phyloP scores from a whole-genome alignment of 2,113 vertebrate species.

The Chelonoidis abingdonii region DNA sequence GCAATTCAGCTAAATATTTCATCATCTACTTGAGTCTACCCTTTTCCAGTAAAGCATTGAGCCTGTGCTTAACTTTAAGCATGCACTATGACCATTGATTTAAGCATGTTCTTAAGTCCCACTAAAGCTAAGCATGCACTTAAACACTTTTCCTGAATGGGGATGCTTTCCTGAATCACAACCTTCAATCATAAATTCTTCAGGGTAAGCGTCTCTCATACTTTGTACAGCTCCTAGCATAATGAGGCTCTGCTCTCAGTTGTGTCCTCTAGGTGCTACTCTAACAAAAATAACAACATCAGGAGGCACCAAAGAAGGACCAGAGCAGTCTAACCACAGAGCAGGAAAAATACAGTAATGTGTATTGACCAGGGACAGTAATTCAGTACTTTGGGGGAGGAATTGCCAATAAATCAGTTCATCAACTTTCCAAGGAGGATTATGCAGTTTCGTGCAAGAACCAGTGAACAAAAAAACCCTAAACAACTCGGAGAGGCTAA shows the following conservation, averaged over 20 bases:
- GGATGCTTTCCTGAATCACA: not conserved
- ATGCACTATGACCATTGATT: not conserved
- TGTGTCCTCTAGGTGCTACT: not conserved
- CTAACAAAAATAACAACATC: not conserved
- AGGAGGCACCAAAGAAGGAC: not conserved
- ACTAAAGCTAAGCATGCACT: not conserved
- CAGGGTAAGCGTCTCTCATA: too few species aligned
- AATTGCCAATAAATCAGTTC: not conserved
- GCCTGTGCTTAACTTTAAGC: not conserved
- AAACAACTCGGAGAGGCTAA: not conserved
- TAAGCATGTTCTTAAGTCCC: not conserved
- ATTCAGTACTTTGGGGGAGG: not conserved
- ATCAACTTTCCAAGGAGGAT: not conserved
- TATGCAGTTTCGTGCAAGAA: constrained; percentile 27
- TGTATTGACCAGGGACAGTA: accelerated
- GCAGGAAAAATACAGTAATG: accelerated
- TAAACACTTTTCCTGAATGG: not conserved
- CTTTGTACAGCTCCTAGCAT: not conserved
- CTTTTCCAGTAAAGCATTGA: not conserved
- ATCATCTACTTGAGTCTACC: not conserved
- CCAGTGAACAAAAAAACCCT: not conserved
- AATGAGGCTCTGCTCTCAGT: not conserved
- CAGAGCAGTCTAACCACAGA: not conserved
- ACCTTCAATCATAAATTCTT: not conserved
- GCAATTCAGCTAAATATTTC: not conserved